These are phyloP conservation scores for Lithodes maja DNA, from an alignment of 2,888 invertebrate species.

Conservation along the genomic window DNA sequence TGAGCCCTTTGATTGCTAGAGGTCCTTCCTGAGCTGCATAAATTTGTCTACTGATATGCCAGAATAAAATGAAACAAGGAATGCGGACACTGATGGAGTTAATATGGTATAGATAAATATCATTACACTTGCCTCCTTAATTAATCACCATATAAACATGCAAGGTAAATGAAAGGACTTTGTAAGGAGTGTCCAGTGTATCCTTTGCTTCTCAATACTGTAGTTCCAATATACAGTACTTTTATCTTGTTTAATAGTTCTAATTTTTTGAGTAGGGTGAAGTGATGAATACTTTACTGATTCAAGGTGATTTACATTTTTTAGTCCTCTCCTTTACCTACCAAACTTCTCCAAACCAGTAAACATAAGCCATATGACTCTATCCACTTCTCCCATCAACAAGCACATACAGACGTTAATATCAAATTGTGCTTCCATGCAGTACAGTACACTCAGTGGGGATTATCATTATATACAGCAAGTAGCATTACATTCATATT, in stretches of 20 bases:
- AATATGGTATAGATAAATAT: not conserved
- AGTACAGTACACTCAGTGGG: too few species aligned
- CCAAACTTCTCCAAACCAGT: conserved; percentile 13
- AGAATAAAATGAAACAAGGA: too few species aligned
- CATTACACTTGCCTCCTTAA: not conserved
- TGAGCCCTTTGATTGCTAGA: too few species aligned
- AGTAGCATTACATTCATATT: too few species aligned
- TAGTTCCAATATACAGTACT: not conserved
- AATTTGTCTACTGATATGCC: too few species aligned
- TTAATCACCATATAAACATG: conserved; percentile 2
- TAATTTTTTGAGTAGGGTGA: not conserved
- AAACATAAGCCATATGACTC: conserved; percentile 19
- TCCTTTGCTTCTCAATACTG: not conserved
- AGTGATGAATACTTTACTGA: not conserved
- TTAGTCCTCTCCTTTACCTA: not conserved
- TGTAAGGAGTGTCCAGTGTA: not conserved
- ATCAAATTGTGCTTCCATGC: too few species aligned
- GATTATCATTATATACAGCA: too few species aligned
- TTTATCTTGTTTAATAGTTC: not conserved
- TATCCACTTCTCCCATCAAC: conserved; percentile 7
- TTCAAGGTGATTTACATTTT: too few species aligned
- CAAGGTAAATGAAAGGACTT: not conserved
- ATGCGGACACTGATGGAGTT: too few species aligned
- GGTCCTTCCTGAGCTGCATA: too few species aligned
- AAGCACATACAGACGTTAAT: not conserved